Conservation (phyloP, 2,888 invertebrate genomes). For the Dryadula phaetusa region DNA sequence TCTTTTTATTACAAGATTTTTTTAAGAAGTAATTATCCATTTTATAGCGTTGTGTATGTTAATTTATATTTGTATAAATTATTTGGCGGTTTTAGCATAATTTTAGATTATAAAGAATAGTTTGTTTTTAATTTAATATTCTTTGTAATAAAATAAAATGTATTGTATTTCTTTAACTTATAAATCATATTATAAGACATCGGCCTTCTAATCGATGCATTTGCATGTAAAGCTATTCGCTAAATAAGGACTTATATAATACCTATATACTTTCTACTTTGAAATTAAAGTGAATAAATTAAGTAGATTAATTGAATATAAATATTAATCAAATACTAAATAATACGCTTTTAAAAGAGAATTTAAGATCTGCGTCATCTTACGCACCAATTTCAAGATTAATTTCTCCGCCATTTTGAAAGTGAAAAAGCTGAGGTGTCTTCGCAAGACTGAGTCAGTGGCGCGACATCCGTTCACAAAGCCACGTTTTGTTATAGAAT, state of each 20-base stretch:
- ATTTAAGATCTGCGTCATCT: not conserved
- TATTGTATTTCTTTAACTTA: too few relatives aligned
- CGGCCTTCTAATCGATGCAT: too few relatives aligned
- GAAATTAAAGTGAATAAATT: not conserved
- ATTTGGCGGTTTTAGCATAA: too few relatives aligned
- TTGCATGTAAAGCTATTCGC: not conserved
- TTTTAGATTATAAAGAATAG: too few relatives aligned
- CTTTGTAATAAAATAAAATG: too few relatives aligned
- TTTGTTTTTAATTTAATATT: too few relatives aligned
- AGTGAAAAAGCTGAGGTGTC: conserved; percentile 51
- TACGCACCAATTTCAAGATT: conserved; percentile 27
- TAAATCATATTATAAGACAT: too few relatives aligned
- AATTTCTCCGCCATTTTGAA: conserved; percentile 57
- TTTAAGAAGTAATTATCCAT: too few relatives aligned
- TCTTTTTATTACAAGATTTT: too few relatives aligned
- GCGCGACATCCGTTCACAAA: conserved; percentile 62
- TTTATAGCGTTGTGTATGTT: too few relatives aligned
- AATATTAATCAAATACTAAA: not conserved
- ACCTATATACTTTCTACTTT: not conserved
- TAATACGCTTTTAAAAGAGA: not conserved
- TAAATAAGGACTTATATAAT: not conserved
- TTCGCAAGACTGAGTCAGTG: conserved; percentile 65
- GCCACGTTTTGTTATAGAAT: conserved; percentile 60
- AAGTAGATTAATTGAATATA: not conserved
- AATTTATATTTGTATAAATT: too few relatives aligned